Base-by-base conservation (phyloP, 2,113 vertebrate species). In the Pelodiscus sinensis region DNA sequence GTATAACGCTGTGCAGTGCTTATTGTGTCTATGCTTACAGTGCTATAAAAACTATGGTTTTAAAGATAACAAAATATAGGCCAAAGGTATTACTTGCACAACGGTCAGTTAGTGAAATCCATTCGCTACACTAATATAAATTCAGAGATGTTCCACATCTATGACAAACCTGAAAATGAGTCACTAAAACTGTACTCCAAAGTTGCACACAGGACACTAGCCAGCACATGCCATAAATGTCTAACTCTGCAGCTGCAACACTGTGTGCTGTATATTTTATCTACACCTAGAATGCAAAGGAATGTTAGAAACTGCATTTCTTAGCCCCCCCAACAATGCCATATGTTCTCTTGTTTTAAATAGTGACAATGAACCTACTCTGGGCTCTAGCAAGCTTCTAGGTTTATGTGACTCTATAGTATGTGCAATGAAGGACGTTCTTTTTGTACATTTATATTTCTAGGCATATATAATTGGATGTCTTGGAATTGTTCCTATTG, bases 201-300 rank as follows among this genome's bases (percentile, higher is more conserved):
- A 81, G 38, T 95, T 94, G 89, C 92, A 68, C 52, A 95, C 95
- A 25, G 11, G 27, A 50, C 51, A 35, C 27, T 38, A 82, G 83
- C 57, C 73, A 50, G 73, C 22, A 55, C 38, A 60, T 80, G 38
- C 8, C 88, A 90, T 24, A 89, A 94, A 93, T 80, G 86, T 96
- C 95, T 93, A 94, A 86, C 84, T 31, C 81, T 95, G 95, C 96
- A 95, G 58, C 96, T 54, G 52, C 52, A 54, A 79, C 86, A 50
- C 60, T 84, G 55, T 1, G 52, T 80, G 81, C 73, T 95, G 38
- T 96, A 95, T 96, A 54, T 97, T 97, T 97, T 97, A 96, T 96
- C 96, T 92, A 15, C 91, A 91, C 91, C 92, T 78, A 90, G 84
- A 79, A 91, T 91, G 95, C 84, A 95, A 71, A 78, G 81, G 75